Evolutionary conservation across 2,888 invertebrate genomes (phyloP).

Genomic region (Xanthorhoe spadicearia): DNA sequence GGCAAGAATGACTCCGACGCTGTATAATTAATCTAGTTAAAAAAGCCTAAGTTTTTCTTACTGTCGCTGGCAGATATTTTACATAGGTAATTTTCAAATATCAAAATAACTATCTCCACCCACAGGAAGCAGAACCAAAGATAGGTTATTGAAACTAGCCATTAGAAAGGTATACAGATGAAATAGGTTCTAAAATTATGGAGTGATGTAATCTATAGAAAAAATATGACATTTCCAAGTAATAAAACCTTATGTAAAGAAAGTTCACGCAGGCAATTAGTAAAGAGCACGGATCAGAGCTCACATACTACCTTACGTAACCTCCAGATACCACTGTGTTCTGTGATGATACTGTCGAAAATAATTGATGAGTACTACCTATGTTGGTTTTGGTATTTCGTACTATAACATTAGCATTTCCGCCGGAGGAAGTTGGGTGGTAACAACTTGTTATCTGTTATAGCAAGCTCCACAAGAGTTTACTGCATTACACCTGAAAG

Average conservation of each 20-base stretch:
- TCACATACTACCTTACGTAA: conserved; percentile 7
- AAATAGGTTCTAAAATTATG: not conserved
- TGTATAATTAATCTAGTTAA: too few relatives aligned
- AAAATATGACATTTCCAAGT: not conserved
- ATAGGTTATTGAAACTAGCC: too few relatives aligned
- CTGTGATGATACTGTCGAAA: not conserved
- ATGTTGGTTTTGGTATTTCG: conserved; percentile 25
- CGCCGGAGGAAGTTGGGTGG: conserved; percentile 3
- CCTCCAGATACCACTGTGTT: too few relatives aligned
- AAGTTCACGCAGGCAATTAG: conserved; percentile 20
- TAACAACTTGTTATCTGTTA: not conserved
- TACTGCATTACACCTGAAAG: too few relatives aligned
- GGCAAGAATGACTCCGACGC: too few relatives aligned
- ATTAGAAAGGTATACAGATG: too few relatives aligned
- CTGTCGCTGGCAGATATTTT: too few relatives aligned
- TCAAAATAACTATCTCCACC: too few relatives aligned
- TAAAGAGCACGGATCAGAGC: conserved; percentile 14
- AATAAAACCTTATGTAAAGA: conserved; percentile 19
- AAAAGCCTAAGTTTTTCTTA: too few relatives aligned
- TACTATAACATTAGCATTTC: conserved; percentile 16
- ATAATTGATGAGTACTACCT: conserved; percentile 13
- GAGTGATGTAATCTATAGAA: not conserved
- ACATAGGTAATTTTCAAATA: too few relatives aligned
- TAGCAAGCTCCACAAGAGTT: too few relatives aligned
- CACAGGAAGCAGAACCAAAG: too few relatives aligned